A percentile compares a stretch with the other conserved stretches of the same genome.
phyloP scores from a whole-genome alignment of 2,888 invertebrate species.

The Acrocyrtus sp. region DNA sequence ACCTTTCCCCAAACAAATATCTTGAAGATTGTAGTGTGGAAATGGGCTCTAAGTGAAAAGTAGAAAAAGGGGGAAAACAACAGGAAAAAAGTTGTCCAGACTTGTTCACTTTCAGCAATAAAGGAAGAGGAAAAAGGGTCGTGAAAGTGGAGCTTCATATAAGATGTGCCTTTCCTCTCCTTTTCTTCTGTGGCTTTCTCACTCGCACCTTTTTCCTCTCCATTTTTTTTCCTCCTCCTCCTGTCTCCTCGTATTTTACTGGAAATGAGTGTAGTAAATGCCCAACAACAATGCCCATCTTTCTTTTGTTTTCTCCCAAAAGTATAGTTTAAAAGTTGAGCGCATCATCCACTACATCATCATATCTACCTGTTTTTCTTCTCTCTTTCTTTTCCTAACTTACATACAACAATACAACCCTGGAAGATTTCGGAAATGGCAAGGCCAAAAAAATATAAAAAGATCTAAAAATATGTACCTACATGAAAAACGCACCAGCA shows the following conservation, averaged over 20 bases:
- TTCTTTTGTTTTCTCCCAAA: conserved; percentile 37
- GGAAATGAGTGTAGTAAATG: background rate
- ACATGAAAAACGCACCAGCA: too few relatives aligned
- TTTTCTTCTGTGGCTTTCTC: background rate
- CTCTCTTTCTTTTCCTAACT: background rate
- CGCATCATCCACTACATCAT: conserved; percentile 7
- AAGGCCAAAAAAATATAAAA: background rate
- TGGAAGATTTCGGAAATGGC: background rate
- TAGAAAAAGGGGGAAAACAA: background rate
- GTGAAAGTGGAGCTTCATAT: too few relatives aligned
- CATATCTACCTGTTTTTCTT: background rate
- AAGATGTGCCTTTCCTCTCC: too few relatives aligned
- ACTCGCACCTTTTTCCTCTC: background rate
- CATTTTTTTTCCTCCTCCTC: background rate
- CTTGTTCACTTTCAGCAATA: conserved; percentile 21
- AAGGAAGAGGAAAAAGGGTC: background rate
- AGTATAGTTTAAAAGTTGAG: conserved; percentile 29
- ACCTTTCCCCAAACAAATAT: too few relatives aligned
- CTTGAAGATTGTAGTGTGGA: background rate
- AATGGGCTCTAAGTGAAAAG: conserved; percentile 12
- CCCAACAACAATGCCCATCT: conserved; percentile 8
- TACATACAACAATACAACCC: background rate
- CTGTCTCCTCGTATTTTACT: background rate
- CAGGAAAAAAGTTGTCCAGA: conserved; percentile 9
- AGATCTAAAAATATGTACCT: background rate